A percentile compares a stretch with the other conserved stretches of the same genome.
phyloP scores from a whole-genome alignment of 2,113 vertebrate species.

The Pipra filicauda region DNA sequence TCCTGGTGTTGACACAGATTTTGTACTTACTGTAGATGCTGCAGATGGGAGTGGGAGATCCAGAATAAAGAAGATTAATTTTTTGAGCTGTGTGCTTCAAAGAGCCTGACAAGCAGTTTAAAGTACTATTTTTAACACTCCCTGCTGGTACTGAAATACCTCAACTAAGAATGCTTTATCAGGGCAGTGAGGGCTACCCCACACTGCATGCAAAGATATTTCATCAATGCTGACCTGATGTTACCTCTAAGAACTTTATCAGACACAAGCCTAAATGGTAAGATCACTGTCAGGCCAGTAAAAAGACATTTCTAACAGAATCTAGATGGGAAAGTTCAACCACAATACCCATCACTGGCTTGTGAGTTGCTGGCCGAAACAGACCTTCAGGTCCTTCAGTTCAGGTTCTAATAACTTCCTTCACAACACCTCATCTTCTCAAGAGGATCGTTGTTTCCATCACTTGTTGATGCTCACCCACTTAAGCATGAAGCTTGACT shows the following conservation, averaged over 20 bases:
- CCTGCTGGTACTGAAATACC: slow-evolving; percentile 1
- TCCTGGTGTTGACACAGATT: slow-evolving; percentile 82
- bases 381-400: slow-evolving; percentile 25
- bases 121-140: slow-evolving; percentile 49
- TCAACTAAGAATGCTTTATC: slow-evolving; percentile 23
- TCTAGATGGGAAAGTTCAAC: background rate
- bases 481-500: slow-evolving; percentile 32
- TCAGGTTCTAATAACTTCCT: background rate
- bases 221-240: background rate
- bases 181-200: slow-evolving; percentile 18
- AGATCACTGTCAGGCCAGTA: slow-evolving; percentile 18
- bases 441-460: background rate
- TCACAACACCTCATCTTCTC: slow-evolving; percentile 27
- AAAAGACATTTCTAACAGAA: background rate
- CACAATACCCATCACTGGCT: background rate
- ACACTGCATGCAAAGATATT: slow-evolving; percentile 21
- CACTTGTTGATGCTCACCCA: slow-evolving; percentile 8
- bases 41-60: slow-evolving; percentile 48
- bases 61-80: slow-evolving; percentile 64
- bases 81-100: slow-evolving; percentile 44
- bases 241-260: background rate
- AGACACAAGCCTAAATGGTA: background rate
- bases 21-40: slow-evolving; percentile 88
- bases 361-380: background rate
- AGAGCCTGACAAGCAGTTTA: slow-evolving; percentile 60